Base-by-base conservation (phyloP, 2,888 invertebrate genomes). In the Athripsodes cinereus region DNA sequence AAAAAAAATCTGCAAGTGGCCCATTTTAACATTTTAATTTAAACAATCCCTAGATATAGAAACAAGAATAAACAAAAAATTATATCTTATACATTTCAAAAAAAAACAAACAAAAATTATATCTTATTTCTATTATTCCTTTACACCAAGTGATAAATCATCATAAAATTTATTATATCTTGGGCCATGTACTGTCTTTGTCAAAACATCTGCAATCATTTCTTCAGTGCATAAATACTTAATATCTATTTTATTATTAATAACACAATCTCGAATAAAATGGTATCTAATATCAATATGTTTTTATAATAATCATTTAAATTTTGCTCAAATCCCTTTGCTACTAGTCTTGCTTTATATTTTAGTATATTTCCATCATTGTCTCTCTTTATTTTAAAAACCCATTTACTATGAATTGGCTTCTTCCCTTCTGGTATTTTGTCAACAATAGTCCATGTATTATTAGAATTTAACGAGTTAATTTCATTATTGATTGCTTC, bases 331-430 rank as follows among this genome's bases (percentile, higher is more conserved):
- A 46, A 46, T 46, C 46, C 46, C n/a, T 18, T 46, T 16, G 46
- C 46, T 46, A 46, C 46, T 46, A 46, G 46, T 46, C 46, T 11
- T 16, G 46, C 46, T 46, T 46, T 46, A 11, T 46, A 31, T 31
- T 31, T 31, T 11, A 31, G 13, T 18, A 46, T 46, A 16, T 46
- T 18, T 16, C 18, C 16, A 46, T 46, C 18, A 16, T 46, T 46
- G 16, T 16, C 46, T 46, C 16, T 46, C 18, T 46, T 46, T 18
- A 16, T 46, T 46, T 11, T 46, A 46, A 46, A 46, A 16, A 46
- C 18, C 46, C 46, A 46, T 18, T 46, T 46, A 6, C 16, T 16
- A 46, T 46, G 16, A 46, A 46, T 46, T 46, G 18, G 18, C 46
- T 46, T 46, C 31, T 31, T 46, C 6, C 46, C 13, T 46, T 46